Base-by-base conservation (phyloP, 1,140 invertebrate species). In the Drosophila bifasciata region DNA sequence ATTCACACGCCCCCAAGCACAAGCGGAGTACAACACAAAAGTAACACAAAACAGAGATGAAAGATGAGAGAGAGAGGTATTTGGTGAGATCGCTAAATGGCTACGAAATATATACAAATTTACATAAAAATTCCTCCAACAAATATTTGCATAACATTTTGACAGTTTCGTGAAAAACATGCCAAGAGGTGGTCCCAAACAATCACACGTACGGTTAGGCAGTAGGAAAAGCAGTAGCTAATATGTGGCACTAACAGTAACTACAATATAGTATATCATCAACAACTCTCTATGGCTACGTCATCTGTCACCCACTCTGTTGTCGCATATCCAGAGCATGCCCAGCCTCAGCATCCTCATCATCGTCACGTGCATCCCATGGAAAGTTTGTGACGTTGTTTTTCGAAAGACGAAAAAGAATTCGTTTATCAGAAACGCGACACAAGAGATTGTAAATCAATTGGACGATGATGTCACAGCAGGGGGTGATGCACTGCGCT, bases 101-200 rank as follows among this genome's bases (percentile, higher is more conserved):
- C 56, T 21, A 55, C 50, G 49, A 49, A 52, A 55, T 49, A 60
- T 44, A 40, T 73, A 58, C 61, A 64, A 76, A 86, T 86, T 85
- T 86, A 85, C 81, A 80, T 86, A 70, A 66, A 79, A 68, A 88
- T 76, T 61, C 73, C 69, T 13, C 55, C 66, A 70, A 67, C 58
- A 85, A 84, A 84, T 81, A 81, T 86, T 81, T 81, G 69, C 53
- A 48, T 88, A 86, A 75, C 83, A 75, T 88, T 86, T 85, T 86
- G 81, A 88, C 81, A 86, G 81, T 85, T 86, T 88, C 48, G 68
- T 86, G 77, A 78, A 85, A 85, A 85, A 84, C 80, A 84, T 73
- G 76, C 67, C 80, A 73, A 68, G 52, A 80, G 77, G 80, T 86
- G 81, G 68, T 70, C 76, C 46, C 80, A 76, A 75, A 66, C 59